Evolutionary conservation across 2,113 vertebrate genomes (phyloP).

Genomic region (Edolisoma coerulescens): DNA sequence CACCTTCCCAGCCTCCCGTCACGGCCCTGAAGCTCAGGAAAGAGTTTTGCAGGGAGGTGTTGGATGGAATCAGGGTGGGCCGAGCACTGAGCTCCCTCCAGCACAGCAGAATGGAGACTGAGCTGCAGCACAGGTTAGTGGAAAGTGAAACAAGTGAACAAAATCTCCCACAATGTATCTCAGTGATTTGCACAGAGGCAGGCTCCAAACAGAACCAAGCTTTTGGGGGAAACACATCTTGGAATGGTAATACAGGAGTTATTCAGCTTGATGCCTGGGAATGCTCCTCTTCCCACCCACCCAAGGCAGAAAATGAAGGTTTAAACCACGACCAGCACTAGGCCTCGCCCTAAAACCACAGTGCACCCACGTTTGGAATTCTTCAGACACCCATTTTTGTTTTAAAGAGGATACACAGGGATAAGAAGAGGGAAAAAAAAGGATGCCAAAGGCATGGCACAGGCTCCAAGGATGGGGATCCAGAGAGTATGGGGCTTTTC

Average conservation of each 20-base stretch:
- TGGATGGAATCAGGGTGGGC: fast-evolving
- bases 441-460: not conserved
- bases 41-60: not conserved
- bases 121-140: not conserved
- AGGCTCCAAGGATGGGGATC: not conserved
- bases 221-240: not conserved
- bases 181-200: not conserved
- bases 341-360: not conserved
- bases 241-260: not conserved
- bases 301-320: not conserved
- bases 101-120: not conserved
- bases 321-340: not conserved
- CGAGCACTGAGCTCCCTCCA: not conserved
- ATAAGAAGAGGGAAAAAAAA: not conserved
- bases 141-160: not conserved
- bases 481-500: not conserved
- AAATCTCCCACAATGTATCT: not conserved
- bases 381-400: not conserved
- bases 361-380: fast-evolving
- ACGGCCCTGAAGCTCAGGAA: not conserved
- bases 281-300: not conserved
- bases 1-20: not conserved
- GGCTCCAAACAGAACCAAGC: not conserved
- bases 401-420: not conserved
- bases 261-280: not conserved